Evolutionary conservation across 2,797 vertebrate genomes (phyloP).

Genomic region (Gallinago solitaria): DNA sequence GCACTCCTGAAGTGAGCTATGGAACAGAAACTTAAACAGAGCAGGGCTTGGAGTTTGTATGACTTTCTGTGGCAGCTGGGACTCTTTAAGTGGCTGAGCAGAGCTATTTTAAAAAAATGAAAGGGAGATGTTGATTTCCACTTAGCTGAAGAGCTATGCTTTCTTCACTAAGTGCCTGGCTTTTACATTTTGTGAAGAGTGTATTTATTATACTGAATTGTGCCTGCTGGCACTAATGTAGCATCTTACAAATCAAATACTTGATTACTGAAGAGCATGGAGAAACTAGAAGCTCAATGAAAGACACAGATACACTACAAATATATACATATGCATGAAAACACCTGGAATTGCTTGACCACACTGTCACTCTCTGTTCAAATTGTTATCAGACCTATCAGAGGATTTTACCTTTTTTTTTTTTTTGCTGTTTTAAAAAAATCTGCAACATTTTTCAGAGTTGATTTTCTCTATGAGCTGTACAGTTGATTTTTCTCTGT

Average conservation of each 20-base stretch:
- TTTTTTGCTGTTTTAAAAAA: background rate
- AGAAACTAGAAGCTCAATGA: conserved; percentile 6
- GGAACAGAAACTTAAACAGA: conserved; percentile 11
- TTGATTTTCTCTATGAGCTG: background rate
- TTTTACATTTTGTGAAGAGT: conserved; percentile 37
- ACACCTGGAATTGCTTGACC: background rate
- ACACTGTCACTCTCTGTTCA: background rate
- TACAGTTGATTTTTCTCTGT: background rate
- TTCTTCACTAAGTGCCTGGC: background rate
- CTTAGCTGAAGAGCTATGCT: background rate
- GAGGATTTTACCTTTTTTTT: background rate
- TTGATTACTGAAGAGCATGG: conserved; percentile 4
- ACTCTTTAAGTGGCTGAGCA: background rate
- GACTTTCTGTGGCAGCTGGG: conserved; percentile 12
- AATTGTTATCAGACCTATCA: background rate
- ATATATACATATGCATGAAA: background rate
- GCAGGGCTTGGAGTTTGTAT: conserved; percentile 12
- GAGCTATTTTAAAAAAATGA: background rate
- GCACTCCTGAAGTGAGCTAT: background rate
- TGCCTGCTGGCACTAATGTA: conserved; percentile 50
- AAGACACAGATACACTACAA: background rate
- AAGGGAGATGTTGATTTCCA: background rate
- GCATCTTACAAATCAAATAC: conserved; percentile 25
- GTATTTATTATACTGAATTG: background rate
- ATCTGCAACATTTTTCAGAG: background rate